Evolutionary conservation across 2,113 vertebrate genomes (phyloP), one percentile per base, ranked within the genome.

Genomic region (Tetrao urogallus): DNA sequence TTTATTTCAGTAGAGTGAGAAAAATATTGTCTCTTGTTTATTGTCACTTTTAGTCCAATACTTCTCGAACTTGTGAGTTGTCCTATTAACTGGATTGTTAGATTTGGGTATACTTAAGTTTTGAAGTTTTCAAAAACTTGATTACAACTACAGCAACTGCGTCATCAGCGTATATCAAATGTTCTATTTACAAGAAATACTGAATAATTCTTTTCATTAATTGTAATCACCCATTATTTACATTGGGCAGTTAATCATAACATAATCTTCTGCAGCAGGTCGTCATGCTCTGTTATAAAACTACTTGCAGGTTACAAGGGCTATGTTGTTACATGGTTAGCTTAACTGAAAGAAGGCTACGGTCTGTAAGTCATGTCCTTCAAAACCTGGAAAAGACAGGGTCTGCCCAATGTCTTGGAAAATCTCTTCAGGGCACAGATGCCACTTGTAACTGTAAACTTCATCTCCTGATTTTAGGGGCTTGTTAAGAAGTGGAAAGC

Each of bases 401-500:
- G 85, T 86, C 60, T 85, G 75, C 22, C 52, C 65, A 82, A 13
- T 17, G 60, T 83, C 50, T 89, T 94, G 96, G 95, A 95, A 96
- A 96, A 96, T 89, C 81, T 95, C 96, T 93, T 60, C 82, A 91
- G 94, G 92, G 94, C 87, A 84, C 75, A 63, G 82, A 95, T 88
- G 56, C 74, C 17, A 74, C 82, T 69, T 61, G 5, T 45, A 90
- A 56, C 14, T 40, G 18, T 52, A 63, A 89, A 89, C 17, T 63
- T 2, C 0, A 28, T 74, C 48, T 70, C 50, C 15, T 82, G n/a
- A 50, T 66, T 91, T 83, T 83, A 93, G 22, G 3, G 22, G 22
- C 30, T 45, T 77, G 30, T 88, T 82, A 67, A 85, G 64, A 82
- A 91, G 20, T 52, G 21, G 69, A 94, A 93, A 82, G 63, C 20